A percentile compares a stretch with the other conserved stretches of the same genome.
phyloP scores from a whole-genome alignment of 2,797 vertebrate species.

The Acanthiza pusilla region DNA sequence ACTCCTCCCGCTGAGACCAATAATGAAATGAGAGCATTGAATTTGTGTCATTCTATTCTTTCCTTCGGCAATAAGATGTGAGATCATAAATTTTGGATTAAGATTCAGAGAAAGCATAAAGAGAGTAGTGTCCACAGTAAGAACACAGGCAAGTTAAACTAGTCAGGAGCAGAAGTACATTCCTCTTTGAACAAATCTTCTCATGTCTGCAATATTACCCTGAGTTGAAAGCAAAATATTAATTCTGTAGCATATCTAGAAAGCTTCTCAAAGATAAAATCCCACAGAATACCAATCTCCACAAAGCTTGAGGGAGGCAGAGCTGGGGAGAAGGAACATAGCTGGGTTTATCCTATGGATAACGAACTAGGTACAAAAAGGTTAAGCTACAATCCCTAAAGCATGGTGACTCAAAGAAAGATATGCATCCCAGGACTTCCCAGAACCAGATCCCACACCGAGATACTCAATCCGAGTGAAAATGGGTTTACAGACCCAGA shows the following conservation, averaged over 20 bases:
- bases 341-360: background rate
- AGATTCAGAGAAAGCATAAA: slow-evolving; percentile 41
- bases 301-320: background rate
- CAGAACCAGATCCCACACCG: background rate
- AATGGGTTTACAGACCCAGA: background rate
- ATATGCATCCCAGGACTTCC: background rate
- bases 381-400: background rate
- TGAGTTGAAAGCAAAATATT: slow-evolving; percentile 11
- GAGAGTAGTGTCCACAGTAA: slow-evolving; percentile 25
- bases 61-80: slow-evolving; percentile 29
- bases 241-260: background rate
- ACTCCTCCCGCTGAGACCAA: slow-evolving; percentile 42
- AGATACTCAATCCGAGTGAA: background rate
- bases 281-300: background rate
- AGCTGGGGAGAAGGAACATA: background rate
- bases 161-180: background rate
- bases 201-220: background rate
- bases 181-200: background rate
- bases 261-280: background rate
- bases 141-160: background rate
- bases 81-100: slow-evolving; percentile 65
- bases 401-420: background rate
- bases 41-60: slow-evolving; percentile 54
- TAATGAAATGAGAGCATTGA: slow-evolving; percentile 54
- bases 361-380: background rate